Evolutionary conservation across 1,140 invertebrate species (phyloP).

Genomic region (Pseudomyrmex gracilis): DNA sequence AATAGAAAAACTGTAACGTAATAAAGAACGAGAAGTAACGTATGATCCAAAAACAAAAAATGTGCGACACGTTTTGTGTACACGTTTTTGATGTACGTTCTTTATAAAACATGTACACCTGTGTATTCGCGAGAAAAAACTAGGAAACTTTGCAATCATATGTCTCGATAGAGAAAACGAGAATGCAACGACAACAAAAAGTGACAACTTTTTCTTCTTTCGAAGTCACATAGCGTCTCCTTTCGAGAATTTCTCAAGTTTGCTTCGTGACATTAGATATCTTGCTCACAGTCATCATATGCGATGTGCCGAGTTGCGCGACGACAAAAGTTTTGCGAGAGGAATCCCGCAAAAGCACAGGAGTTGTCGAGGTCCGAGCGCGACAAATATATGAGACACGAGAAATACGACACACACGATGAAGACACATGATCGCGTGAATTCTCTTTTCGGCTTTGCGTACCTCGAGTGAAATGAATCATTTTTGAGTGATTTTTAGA

Average conservation of each 20-base stretch:
- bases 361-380: background rate
- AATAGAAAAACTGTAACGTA: no score
- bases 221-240: background rate
- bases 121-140: no score
- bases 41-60: no score
- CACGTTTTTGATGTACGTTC: no score
- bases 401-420: background rate
- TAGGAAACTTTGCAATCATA: no score
- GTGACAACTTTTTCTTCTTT: conserved; percentile 7
- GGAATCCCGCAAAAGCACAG: background rate
- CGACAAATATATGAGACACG: conserved; percentile 5
- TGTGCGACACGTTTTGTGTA: no score
- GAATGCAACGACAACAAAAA: no score
- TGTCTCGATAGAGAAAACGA: no score
- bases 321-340: conserved; percentile 2
- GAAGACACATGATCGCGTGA: background rate
- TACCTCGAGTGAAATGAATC: no score
- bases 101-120: no score
- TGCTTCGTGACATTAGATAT: conserved; percentile 1
- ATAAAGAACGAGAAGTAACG: no score
- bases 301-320: conserved; percentile 10
- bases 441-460: background rate
- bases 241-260: conserved; percentile 9
- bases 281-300: background rate
- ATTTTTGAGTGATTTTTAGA: no score